Evolutionary conservation across 2,113 vertebrate species (phyloP).

Genomic region (Accipiter virgatus): DNA sequence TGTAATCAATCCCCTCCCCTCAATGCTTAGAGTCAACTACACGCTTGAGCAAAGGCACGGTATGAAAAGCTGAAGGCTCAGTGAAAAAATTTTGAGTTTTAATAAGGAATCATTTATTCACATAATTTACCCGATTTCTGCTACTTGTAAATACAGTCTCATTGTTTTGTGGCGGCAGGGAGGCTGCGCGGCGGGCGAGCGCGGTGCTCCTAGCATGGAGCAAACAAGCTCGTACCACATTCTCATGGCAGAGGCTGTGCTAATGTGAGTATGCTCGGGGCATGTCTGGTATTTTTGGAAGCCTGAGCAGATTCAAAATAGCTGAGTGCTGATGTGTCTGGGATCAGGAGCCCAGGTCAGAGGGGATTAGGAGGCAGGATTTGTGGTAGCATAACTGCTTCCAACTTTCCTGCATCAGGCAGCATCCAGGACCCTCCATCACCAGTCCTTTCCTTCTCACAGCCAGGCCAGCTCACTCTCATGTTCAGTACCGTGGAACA

Average conservation of each 20-base stretch:
- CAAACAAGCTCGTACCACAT: accelerated
- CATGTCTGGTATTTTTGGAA: conserved; percentile 3
- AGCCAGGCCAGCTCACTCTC: neutral
- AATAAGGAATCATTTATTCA: neutral
- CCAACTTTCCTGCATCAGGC: neutral
- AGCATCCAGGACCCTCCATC: accelerated
- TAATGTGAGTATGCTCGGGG: neutral
- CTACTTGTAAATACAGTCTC: accelerated
- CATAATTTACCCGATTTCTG: neutral
- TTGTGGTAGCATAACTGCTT: accelerated
- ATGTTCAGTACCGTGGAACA: accelerated
- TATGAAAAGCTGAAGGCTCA: neutral
- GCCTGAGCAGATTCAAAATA: conserved; percentile 6
- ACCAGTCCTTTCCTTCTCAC: neutral
- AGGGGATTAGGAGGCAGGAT: neutral
- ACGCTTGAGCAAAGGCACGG: neutral
- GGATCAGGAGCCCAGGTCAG: neutral
- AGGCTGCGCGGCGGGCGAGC: accelerated
- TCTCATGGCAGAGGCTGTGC: neutral
- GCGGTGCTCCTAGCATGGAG: accelerated
- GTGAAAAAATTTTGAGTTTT: neutral
- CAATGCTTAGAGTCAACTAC: too few relatives aligned
- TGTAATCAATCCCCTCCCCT: neutral
- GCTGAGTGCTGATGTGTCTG: neutral
- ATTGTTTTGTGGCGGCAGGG: accelerated